Evolutionary conservation across 2,113 vertebrate genomes (phyloP), one percentile per base, ranked within the genome.

Genomic region (Prionailurus bengalensis): DNA sequence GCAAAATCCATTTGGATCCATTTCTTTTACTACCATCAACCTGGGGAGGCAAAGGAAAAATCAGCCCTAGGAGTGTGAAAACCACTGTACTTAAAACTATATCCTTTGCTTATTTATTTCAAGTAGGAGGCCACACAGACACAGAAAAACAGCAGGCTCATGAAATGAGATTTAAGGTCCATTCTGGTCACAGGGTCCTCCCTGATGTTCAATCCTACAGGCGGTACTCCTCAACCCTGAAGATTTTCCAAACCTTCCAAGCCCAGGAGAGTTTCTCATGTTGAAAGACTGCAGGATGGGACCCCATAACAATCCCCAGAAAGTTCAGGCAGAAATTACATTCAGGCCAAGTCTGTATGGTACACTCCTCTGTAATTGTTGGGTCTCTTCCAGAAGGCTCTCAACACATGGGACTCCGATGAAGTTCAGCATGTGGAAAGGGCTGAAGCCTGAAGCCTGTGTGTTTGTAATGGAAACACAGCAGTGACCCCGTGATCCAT

Each of bases 381-480:
- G 97, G 97, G 93, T 68, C 61, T 93, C 78, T 96, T 98, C 98
- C 97, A 98, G 95, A 53, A 96, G 96, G 48, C 94, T 98, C 96
- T 97, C 97, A 97, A 89, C 97, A 96, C 97, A 66, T 63, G 89
- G 85, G 84, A 73, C 94, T 83, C 94, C 7, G 7, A 12, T 88
- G 96, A 88, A 92, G 89, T 91, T 89, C 79, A 70, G 86, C 96
- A 95, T 97, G 89, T 89, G 81, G 73, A 85, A 79, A 51, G 85
- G 91, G 61, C 73, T 97, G 84, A 74, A 87, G 93, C 94, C 79
- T 81, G 96, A 89, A 98, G 98, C 97, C 97, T 97, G 90, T 97
- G 98, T 93, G 98, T 98, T 98, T 97, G 95, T 92, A 94, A 97
- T 98, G 97, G 98, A 98, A 98, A 98, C 94, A 98, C 96, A 97